phyloP scores from a whole-genome alignment of 2,113 vertebrate species.

The Apaloderma vittatum region DNA sequence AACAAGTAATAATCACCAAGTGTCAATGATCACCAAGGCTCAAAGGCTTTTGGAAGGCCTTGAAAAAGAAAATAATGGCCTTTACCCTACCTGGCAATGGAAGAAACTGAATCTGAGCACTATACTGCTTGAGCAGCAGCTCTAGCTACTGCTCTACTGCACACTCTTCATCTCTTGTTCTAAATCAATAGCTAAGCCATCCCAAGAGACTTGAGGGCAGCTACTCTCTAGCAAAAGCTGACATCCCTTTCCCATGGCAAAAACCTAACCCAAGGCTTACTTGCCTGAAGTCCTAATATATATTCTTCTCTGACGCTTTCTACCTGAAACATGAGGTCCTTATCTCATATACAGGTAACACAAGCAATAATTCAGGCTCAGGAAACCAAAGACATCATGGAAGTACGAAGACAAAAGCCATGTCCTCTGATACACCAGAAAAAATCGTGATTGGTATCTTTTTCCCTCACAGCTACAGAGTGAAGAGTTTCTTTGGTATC shows the following conservation, averaged over 20 bases:
- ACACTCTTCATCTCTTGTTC: neutral
- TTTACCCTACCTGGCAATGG: neutral
- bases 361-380: neutral
- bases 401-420: neutral
- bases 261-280: neutral
- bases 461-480: neutral
- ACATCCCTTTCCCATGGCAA: neutral
- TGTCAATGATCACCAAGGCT: neutral
- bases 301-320: neutral
- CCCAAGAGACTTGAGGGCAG: neutral
- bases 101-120: neutral
- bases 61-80: neutral
- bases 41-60: neutral
- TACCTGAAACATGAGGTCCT: neutral
- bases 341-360: neutral
- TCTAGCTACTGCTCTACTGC: neutral
- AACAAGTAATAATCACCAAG: neutral
- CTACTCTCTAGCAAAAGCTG: neutral
- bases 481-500: neutral
- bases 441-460: fast-evolving
- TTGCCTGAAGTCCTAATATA: neutral
- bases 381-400: neutral
- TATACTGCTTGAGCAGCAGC: fast-evolving
- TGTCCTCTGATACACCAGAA: neutral
- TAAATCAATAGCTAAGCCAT: neutral